Base-by-base conservation (phyloP, 2,113 vertebrate species). In the Cyphomyrus plagiostoma region DNA sequence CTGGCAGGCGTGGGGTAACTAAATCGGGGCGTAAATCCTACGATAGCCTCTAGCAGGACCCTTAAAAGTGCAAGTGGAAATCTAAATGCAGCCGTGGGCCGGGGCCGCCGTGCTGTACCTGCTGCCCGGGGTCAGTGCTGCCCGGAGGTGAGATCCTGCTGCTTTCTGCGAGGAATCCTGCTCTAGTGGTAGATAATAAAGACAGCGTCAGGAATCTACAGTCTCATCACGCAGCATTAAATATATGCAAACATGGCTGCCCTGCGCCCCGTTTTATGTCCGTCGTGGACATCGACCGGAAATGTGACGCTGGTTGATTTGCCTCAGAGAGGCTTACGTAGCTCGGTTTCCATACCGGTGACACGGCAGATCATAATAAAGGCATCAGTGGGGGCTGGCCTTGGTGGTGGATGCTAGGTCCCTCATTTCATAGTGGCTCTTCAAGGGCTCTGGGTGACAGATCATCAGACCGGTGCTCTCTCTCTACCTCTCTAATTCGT, bases 61-160 rank as follows among this genome's bases (percentile, higher is more conserved):
- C 88, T 35, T 26, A 89, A 88, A 89, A 50, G 88, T 13, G 62
- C 45, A 88, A 77, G 23, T 48, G 26, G 58, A 49, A 50, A 62
- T 39, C 13, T 58, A 19, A 39, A 35, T 66, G 39, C 23, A 15
- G 30, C 87, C 62, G n/a, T 11, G n/a, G 26, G 62, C 62, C 3
- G 10, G 62, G 62, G 26, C 26, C 62, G 62, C 58, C 23, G 23
- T 9, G 8, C 2, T 9, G 58, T 66, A 66, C 58, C 58, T 66
- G 58, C 58, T 62, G 58, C 19, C 56, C 6, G 19, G 53, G 23
- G 56, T n/a, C 21, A 58, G 10, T 70, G 62, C n/a, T 30, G 9
- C 11, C 4, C 13, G 66, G 6, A 13, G 30, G 30, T 13, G 30
- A 17, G 10, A 11, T 35, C 13, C 70, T 77, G n/a, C n/a, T 74